These are phyloP conservation scores for Pristionchus entomophagus DNA, from an alignment of 2,888 invertebrate genomes.

Conservation along the genomic window DNA sequence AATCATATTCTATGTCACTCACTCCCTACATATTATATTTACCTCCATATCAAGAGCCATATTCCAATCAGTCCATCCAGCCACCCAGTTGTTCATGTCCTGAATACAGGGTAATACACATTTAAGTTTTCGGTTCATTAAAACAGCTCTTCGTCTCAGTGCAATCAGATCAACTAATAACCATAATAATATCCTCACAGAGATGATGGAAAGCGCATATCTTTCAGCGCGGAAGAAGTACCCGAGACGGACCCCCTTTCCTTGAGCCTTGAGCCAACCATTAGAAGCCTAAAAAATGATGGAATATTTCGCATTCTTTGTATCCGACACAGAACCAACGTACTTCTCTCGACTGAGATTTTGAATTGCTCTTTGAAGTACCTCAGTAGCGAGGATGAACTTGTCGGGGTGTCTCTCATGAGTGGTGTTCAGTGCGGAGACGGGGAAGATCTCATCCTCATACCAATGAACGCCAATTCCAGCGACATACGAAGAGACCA, in stretches of 20 bases:
- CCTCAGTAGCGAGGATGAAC: slow-evolving; percentile 7
- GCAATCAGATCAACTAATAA: too few species aligned
- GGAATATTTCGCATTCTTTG: too few species aligned
- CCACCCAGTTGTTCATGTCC: slow-evolving; percentile 85
- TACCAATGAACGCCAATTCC: slow-evolving; percentile 42
- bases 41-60: slow-evolving; percentile 81
- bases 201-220: slow-evolving; percentile 81
- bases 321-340: too few species aligned
- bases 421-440: not conserved
- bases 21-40: not conserved
- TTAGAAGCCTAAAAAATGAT: not conserved
- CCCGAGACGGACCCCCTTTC: slow-evolving; percentile 79
- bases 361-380: too few species aligned
- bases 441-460: slow-evolving; percentile 18
- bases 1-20: too few species aligned
- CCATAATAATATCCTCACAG: slow-evolving; percentile 47
- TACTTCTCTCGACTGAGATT: too few species aligned
- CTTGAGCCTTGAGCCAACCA: slow-evolving; percentile 30
- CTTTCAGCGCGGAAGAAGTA: slow-evolving; percentile 85
- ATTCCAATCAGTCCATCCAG: slow-evolving; percentile 94
- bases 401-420: slow-evolving; percentile 32
- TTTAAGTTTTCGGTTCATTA: too few species aligned
- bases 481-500: not conserved
- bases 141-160: too few species aligned
- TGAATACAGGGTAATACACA: too few species aligned